phyloP scores from a whole-genome alignment of 2,113 vertebrate genomes.

The Thalassarche chlororhynchos region DNA sequence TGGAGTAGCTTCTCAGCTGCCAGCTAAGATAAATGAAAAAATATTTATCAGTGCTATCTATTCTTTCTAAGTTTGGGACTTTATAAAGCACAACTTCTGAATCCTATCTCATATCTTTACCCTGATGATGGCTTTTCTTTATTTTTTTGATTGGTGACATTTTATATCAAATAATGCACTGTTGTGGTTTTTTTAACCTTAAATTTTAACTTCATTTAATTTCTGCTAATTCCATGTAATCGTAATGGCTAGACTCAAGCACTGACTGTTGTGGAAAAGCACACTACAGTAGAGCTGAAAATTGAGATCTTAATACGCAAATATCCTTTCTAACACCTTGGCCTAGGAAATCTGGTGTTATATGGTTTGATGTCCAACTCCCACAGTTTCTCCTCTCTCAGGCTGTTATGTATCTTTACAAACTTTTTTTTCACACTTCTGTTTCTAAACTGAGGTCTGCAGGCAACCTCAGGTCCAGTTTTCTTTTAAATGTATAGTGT shows the following conservation, averaged over 20 bases:
- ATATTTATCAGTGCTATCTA: background rate
- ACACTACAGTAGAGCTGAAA: background rate
- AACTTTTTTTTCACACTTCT: background rate
- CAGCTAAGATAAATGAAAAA: background rate
- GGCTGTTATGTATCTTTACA: background rate
- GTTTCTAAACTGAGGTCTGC: background rate
- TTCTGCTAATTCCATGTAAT: background rate
- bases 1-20: background rate
- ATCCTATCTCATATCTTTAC: background rate
- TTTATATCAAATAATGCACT: background rate
- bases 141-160: background rate
- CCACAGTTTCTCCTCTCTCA: background rate
- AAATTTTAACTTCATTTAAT: background rate
- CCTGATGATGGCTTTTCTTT: background rate
- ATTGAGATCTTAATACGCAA: background rate
- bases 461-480: background rate
- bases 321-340: background rate
- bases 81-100: background rate
- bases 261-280: background rate
- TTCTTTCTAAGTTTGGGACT: background rate
- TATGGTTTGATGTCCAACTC: background rate
- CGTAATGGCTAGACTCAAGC: background rate
- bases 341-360: background rate
- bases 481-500: background rate
- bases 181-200: background rate